Percentiles rank a stretch among this genome's conserved stretches.
Conservation (phyloP, 2,888 invertebrate genomes). For the Oscheius myriophilus region DNA sequence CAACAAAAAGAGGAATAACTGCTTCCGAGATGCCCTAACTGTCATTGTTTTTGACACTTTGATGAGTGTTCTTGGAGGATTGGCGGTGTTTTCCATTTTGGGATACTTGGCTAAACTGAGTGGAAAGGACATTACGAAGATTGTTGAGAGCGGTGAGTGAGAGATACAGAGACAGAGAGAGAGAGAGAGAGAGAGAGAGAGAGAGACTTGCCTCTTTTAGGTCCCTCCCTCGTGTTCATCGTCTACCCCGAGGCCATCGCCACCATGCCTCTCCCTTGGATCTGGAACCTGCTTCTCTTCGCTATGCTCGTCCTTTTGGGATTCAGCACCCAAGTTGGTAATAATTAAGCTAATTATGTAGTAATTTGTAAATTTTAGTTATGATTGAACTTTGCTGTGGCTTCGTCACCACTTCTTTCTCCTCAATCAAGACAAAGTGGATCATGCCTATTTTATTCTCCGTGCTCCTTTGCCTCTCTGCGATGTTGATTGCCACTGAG, state of each 20-base stretch:
- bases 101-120: slow-evolving; percentile 48
- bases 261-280: slow-evolving; percentile 69
- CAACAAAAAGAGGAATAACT: slow-evolving; percentile 55
- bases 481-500: slow-evolving; percentile 52
- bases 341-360: background rate
- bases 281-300: slow-evolving; percentile 72
- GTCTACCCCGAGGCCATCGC: slow-evolving; percentile 71
- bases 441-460: slow-evolving; percentile 4
- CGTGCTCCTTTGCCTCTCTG: slow-evolving; percentile 41
- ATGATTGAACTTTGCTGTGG: no score
- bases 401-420: no score
- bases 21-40: slow-evolving; percentile 57
- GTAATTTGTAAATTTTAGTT: no score
- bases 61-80: slow-evolving; percentile 52
- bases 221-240: slow-evolving; percentile 70
- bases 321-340: slow-evolving; percentile 57
- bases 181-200: slow-evolving; percentile 57
- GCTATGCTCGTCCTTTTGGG: slow-evolving; percentile 72
- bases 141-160: slow-evolving; percentile 36
- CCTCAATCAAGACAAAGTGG: slow-evolving; percentile 33
- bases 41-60: slow-evolving; percentile 56
- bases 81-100: slow-evolving; percentile 54
- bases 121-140: slow-evolving; percentile 31
- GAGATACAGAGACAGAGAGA: no score
- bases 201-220: slow-evolving; percentile 60